A percentile compares a stretch with the other conserved stretches of the same genome.
Evolutionary conservation across 2,113 vertebrate genomes (phyloP).

Genomic region (Setophaga kirtlandii): DNA sequence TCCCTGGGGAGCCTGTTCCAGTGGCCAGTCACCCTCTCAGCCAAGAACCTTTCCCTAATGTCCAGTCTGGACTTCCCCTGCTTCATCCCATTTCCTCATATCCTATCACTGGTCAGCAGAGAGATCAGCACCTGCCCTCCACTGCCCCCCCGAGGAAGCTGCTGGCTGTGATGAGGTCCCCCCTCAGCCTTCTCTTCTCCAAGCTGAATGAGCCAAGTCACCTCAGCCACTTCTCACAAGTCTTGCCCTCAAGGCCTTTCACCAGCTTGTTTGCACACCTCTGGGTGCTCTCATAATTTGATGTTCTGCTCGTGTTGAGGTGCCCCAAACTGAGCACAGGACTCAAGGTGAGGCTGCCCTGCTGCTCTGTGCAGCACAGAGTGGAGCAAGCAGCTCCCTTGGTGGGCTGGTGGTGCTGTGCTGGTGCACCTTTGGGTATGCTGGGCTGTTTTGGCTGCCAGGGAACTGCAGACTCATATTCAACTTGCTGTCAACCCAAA

Average conservation of each 20-base stretch:
- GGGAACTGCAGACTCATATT: neutral
- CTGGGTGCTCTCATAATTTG: too few species aligned
- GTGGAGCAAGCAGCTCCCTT: neutral
- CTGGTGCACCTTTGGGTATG: rapidly evolving
- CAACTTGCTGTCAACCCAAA: neutral
- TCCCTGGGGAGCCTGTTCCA: neutral
- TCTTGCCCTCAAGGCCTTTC: rapidly evolving
- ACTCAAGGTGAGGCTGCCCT: rapidly evolving
- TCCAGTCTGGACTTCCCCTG: neutral
- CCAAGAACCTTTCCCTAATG: neutral
- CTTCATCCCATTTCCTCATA: rapidly evolving
- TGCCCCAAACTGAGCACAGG: neutral
- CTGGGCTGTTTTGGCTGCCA: neutral
- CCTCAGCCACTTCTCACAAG: rapidly evolving
- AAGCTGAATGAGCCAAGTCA: neutral
- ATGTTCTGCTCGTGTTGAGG: neutral
- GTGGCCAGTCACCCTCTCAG: neutral
- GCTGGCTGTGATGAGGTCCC: rapidly evolving
- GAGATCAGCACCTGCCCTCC: neutral
- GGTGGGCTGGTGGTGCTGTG: rapidly evolving
- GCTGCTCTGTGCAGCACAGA: rapidly evolving
- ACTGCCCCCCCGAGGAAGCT: rapidly evolving
- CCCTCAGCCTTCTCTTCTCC: neutral
- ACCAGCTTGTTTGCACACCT: neutral
- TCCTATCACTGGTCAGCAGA: neutral